phyloP scores from a whole-genome alignment of 1,140 invertebrate genomes.

The Diachasmimorpha longicaudata region DNA sequence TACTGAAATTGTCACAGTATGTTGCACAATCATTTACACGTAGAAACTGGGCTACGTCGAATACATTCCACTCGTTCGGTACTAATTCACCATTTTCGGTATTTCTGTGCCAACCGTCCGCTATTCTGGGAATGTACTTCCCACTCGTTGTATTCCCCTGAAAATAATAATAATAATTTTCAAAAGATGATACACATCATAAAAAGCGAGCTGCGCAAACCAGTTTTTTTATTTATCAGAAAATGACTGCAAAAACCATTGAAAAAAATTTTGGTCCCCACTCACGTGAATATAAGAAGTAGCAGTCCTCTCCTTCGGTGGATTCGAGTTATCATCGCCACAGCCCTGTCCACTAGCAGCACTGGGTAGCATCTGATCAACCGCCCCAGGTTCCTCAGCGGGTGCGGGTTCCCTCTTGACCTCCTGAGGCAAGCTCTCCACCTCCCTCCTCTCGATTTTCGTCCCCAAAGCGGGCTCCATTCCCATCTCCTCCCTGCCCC shows the following conservation, averaged over 20 bases:
- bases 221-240: neutral
- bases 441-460: conserved; percentile 54
- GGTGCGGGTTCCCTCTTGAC: conserved; percentile 64
- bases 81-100: conserved; percentile 66
- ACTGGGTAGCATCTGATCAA: conserved; percentile 67
- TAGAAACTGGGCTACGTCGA: conserved; percentile 87
- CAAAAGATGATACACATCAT: neutral
- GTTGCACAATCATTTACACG: conserved; percentile 88
- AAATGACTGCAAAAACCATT: neutral
- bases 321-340: conserved; percentile 47
- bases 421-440: conserved; percentile 52
- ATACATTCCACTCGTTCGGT: conserved; percentile 79
- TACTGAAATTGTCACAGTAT: conserved; percentile 85
- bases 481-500: conserved; percentile 41
- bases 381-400: conserved; percentile 65
- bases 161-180: conserved; percentile 20
- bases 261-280: conserved; percentile 20
- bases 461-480: conserved; percentile 47
- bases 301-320: conserved; percentile 65
- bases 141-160: conserved; percentile 57
- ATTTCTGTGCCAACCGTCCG: conserved; percentile 63
- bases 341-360: conserved; percentile 58
- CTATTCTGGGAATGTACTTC: conserved; percentile 74
- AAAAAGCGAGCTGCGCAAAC: no score
- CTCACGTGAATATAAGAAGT: conserved; percentile 69